phyloP scores from a whole-genome alignment of 2,113 vertebrate species.

The Nesoenas mayeri region DNA sequence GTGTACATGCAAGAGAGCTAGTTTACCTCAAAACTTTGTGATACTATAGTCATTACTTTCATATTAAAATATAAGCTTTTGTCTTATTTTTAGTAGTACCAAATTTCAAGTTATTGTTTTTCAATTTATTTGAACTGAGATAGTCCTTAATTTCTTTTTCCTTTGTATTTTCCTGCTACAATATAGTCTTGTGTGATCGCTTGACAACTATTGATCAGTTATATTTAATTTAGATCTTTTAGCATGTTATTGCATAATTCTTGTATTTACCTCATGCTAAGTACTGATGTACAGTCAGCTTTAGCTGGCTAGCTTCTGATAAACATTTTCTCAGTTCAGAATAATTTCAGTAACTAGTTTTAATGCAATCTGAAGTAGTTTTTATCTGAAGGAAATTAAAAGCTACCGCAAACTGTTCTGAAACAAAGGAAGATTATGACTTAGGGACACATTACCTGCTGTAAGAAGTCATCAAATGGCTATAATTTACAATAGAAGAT shows the following conservation, averaged over 20 bases:
- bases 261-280: not conserved
- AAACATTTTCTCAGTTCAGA: not conserved
- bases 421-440: not conserved
- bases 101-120: not conserved
- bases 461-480: not conserved
- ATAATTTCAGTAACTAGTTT: not conserved
- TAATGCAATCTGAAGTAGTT: not conserved
- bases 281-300: not conserved
- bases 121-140: not conserved
- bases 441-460: conserved; percentile 68
- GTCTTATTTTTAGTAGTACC: not conserved
- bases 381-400: not conserved
- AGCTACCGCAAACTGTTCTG: not conserved
- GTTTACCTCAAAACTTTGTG: not conserved
- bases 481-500: not conserved
- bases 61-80: not conserved
- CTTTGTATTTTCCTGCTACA: not conserved
- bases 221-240: not conserved
- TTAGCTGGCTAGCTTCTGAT: not conserved
- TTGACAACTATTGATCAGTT: not conserved
- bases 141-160: not conserved
- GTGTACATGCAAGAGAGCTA: not conserved
- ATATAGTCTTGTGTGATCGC: not conserved
- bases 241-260: not conserved
- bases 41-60: not conserved